Percentiles rank a stretch among this genome's conserved stretches.
phyloP scores from a whole-genome alignment of 2,888 invertebrate genomes.

The Limulus polyphemus region DNA sequence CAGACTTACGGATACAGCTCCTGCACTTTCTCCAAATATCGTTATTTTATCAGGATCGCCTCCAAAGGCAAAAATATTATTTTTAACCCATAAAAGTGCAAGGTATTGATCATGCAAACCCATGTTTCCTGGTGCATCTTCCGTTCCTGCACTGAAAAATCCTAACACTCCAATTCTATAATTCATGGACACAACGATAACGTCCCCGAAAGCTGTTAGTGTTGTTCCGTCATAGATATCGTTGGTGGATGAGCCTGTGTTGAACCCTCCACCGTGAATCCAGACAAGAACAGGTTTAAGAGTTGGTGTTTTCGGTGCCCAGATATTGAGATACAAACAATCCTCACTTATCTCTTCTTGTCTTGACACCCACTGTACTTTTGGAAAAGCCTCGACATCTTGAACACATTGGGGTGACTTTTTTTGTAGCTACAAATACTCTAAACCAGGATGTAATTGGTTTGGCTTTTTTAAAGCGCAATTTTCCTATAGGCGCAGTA shows the following conservation, averaged over 20 bases:
- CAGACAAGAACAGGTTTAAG: slow-evolving; percentile 56
- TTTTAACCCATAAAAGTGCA: slow-evolving; percentile 32
- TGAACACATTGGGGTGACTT: slow-evolving; percentile 17
- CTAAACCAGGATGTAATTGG: slow-evolving; percentile 16
- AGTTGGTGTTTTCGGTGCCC: slow-evolving; percentile 47
- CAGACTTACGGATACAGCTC: slow-evolving; percentile 28
- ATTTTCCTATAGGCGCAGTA: slow-evolving; percentile 10
- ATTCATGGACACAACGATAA: slow-evolving; percentile 44
- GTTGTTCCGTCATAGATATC: slow-evolving; percentile 43
- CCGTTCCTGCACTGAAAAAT: slow-evolving; percentile 30
- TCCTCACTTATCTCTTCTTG: slow-evolving; percentile 45
- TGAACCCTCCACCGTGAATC: slow-evolving; percentile 33
- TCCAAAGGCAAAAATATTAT: slow-evolving; percentile 29
- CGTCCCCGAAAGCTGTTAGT: slow-evolving; percentile 40
- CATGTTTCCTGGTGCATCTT: slow-evolving; percentile 31
- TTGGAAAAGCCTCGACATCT: not conserved
- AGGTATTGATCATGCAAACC: slow-evolving; percentile 32
- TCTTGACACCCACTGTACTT: slow-evolving; percentile 2
- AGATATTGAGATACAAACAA: slow-evolving; percentile 69
- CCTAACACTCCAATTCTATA: slow-evolving; percentile 43
- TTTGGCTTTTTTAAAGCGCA: slow-evolving; percentile 10
- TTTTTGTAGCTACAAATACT: slow-evolving; percentile 3
- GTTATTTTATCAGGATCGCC: slow-evolving; percentile 32
- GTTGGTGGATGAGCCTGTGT: slow-evolving; percentile 11
- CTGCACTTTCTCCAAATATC: slow-evolving; percentile 31